Evolutionary conservation across 2,113 vertebrate genomes (phyloP), one percentile per base, ranked within the genome.

Genomic region (Hyperoodon ampullatus): DNA sequence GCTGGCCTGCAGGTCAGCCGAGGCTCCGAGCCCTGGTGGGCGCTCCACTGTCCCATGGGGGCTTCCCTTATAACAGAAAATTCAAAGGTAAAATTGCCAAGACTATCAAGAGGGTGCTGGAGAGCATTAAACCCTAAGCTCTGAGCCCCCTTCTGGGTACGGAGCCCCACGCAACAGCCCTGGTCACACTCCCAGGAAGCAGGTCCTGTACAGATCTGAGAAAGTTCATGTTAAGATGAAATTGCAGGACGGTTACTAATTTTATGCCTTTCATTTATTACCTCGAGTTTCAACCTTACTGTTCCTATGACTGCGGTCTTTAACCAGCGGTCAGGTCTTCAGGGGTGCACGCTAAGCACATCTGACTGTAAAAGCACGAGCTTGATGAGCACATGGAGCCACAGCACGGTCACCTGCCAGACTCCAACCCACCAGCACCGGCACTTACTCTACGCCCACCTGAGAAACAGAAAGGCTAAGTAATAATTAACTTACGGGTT

Each of bases 21-120:
- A 65, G 47, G 42, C 24, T 44, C 23, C 44, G 19, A 9, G 28
- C 19, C 61, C 47, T 15, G 13, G 60, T 4, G 26, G 21, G 2
- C 42, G 28, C 7, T 3, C 47, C 72, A 14, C 0, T 6, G 26
- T 15, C 30, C n/a, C 47, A 0, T 0, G 19, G n/a, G 10, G 13
- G n/a, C 10, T 65, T 50, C 26, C 39, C 39, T 65, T 77, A 33
- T 8, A 26, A 65, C 42, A 16, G 50, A 71, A 33, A 60, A 39
- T 16, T 50, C 66, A 80, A 26, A 72, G 61, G 74, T 19, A 12
- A 88, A 39, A 72, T 26, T 19, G 60, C 18, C 13, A 70, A 66
- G 75, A 42, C 47, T 24, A 63, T 74, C 26, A 66, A 89, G 47
- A 47, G 1, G 68, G 47, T 47, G 42, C 78, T 61, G 2, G 18